phyloP scores from a whole-genome alignment of 2,888 invertebrate species.

The Pristionchus arcanus region DNA sequence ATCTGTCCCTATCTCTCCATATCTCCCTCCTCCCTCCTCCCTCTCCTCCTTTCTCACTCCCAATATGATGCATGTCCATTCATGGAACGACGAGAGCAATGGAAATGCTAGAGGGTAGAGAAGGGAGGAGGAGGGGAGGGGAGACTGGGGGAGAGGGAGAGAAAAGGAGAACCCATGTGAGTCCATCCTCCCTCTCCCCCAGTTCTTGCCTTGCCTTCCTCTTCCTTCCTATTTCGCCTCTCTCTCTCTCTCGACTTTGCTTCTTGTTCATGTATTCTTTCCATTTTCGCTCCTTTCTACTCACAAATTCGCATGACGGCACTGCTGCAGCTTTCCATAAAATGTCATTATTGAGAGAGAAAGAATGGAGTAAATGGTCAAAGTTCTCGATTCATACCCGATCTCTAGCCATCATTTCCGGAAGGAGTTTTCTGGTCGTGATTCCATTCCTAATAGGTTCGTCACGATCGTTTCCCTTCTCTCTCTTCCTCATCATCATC shows the following conservation, averaged over 20 bases:
- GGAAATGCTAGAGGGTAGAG: slow-evolving; percentile 22
- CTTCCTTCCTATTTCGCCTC: slow-evolving; percentile 4
- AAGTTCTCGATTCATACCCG: neutral
- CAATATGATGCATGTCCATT: slow-evolving; percentile 48
- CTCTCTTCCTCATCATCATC: slow-evolving; percentile 4
- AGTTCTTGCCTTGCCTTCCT: slow-evolving; percentile 10
- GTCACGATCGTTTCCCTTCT: neutral
- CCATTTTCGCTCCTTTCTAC: slow-evolving; percentile 27
- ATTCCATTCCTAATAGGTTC: neutral
- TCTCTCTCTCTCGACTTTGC: neutral
- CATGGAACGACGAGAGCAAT: neutral
- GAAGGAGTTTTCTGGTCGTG: neutral
- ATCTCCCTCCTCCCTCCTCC: neutral
- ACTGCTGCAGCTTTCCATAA: slow-evolving; percentile 29
- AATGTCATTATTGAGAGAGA: slow-evolving; percentile 13
- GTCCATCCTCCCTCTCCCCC: slow-evolving; percentile 49
- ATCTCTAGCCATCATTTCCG: neutral
- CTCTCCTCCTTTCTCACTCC: slow-evolving; percentile 8
- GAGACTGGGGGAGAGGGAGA: slow-evolving; percentile 21
- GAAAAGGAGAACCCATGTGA: slow-evolving; percentile 20
- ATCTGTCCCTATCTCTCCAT: slow-evolving; percentile 9
- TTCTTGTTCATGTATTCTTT: slow-evolving; percentile 22
- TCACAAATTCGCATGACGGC: neutral
- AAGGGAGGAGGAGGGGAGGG: neutral
- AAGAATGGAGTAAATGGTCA: neutral